These are phyloP conservation scores for Epirrhoe tristata DNA, from an alignment of 2,888 invertebrate genomes.

Conservation along the genomic window DNA sequence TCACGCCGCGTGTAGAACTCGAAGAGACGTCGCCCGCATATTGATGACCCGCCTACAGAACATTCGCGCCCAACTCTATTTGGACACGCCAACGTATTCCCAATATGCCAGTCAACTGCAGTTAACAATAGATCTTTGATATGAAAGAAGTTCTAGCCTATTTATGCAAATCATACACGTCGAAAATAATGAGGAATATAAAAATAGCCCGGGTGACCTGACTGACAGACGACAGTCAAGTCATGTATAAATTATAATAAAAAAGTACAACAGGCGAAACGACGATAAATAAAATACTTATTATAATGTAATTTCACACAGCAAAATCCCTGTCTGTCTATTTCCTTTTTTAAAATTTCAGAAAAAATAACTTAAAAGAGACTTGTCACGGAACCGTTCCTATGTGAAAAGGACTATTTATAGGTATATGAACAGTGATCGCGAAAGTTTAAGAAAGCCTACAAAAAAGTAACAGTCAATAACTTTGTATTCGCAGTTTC, in stretches of 20 bases:
- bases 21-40: constrained; percentile 65
- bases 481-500: neutral
- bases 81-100: constrained; percentile 60
- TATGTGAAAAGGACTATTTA: too few species aligned
- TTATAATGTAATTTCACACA: too few species aligned
- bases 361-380: too few species aligned
- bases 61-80: constrained; percentile 61
- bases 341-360: too few species aligned
- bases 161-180: constrained; percentile 26
- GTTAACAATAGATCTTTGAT: constrained; percentile 50
- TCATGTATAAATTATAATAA: too few species aligned
- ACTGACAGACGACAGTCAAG: too few species aligned
- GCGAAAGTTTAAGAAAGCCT: too few species aligned
- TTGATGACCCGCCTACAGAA: constrained; percentile 71
- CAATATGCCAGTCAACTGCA: constrained; percentile 56
- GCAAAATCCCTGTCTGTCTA: too few species aligned
- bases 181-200: neutral
- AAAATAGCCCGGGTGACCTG: neutral
- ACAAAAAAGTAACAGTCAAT: neutral
- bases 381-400: too few species aligned
- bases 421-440: too few species aligned
- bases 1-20: constrained; percentile 72
- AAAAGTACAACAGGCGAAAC: too few species aligned
- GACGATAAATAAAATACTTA: too few species aligned
- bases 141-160: constrained; percentile 37